These are phyloP conservation scores for Salvelinus alpinus DNA, from an alignment of 2,113 vertebrate genomes.

Conservation along the genomic window DNA sequence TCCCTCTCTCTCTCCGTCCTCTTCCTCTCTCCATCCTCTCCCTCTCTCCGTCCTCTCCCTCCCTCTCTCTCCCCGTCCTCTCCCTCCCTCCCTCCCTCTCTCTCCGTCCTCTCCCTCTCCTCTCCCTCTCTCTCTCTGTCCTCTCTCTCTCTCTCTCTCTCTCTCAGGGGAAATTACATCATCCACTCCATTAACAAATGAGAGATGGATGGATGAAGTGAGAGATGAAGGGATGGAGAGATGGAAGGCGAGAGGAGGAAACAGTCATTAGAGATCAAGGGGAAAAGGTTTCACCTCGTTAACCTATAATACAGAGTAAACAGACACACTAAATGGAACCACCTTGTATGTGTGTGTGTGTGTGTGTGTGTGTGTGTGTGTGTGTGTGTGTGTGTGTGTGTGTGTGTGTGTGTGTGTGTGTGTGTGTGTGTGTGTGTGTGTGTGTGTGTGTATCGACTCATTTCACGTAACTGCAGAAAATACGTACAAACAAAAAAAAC, in stretches of 20 bases:
- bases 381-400: neutral
- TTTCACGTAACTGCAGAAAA: too few relatives aligned
- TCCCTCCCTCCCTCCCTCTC: too few relatives aligned
- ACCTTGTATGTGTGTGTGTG: neutral
- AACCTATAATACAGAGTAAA: slow-evolving; percentile 60
- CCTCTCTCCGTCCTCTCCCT: neutral
- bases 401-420: fast-evolving
- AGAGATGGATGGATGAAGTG: neutral
- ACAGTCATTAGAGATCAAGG: slow-evolving; percentile 47
- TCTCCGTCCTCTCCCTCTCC: too few relatives aligned
- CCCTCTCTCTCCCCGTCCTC: neutral
- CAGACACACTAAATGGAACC: slow-evolving; percentile 55
- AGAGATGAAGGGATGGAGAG: neutral
- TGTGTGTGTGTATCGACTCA: neutral
- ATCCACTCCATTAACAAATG: slow-evolving; percentile 22
- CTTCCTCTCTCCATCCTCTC: neutral
- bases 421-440: neutral
- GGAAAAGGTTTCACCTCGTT: slow-evolving; percentile 62
- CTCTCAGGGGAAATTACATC: too few relatives aligned
- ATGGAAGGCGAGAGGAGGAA: slow-evolving; percentile 12
- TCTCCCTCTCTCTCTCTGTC: too few relatives aligned
- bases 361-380: neutral
- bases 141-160: too few relatives aligned
- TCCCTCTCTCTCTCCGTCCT: neutral
- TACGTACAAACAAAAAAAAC: neutral